Percentiles rank a stretch among this genome's conserved stretches.
Conservation (phyloP, 2,113 vertebrate species). For the Nesospiza acunhae region DNA sequence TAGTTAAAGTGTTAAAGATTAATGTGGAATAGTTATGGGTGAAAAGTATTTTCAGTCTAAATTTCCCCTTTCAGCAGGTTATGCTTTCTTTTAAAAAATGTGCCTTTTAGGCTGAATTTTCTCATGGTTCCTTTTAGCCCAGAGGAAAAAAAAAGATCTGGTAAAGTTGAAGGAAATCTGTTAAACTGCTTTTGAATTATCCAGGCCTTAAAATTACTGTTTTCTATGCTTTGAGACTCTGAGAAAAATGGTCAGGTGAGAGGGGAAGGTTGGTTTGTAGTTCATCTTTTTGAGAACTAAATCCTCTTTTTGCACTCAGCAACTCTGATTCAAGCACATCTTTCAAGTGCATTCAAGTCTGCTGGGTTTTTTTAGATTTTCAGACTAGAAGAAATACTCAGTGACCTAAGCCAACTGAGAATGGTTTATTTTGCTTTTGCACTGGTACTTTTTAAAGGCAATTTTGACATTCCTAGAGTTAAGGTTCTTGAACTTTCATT, state of each 20-base stretch:
- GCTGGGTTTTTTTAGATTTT: background rate
- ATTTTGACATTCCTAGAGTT: background rate
- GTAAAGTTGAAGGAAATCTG: background rate
- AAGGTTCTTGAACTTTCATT: background rate
- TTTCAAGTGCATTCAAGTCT: background rate
- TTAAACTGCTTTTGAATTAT: background rate
- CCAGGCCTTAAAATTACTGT: background rate
- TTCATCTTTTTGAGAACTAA: background rate
- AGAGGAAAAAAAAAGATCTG: background rate
- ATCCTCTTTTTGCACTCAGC: background rate
- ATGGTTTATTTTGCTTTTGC: background rate
- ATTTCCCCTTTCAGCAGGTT: background rate
- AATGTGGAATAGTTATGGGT: background rate
- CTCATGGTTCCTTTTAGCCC: background rate
- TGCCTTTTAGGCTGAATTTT: background rate
- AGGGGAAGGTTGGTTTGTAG: background rate
- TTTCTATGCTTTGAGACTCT: background rate
- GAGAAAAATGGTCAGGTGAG: background rate
- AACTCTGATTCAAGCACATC: background rate
- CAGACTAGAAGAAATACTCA: background rate
- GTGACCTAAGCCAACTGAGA: background rate
- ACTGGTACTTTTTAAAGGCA: background rate
- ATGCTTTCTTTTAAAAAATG: background rate
- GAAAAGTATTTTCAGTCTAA: background rate
- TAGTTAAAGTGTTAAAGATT: conserved; percentile 5